Percentiles rank a stretch among this genome's conserved stretches.
Conservation (phyloP, 2,888 invertebrate genomes). For the Spisula solida region DNA sequence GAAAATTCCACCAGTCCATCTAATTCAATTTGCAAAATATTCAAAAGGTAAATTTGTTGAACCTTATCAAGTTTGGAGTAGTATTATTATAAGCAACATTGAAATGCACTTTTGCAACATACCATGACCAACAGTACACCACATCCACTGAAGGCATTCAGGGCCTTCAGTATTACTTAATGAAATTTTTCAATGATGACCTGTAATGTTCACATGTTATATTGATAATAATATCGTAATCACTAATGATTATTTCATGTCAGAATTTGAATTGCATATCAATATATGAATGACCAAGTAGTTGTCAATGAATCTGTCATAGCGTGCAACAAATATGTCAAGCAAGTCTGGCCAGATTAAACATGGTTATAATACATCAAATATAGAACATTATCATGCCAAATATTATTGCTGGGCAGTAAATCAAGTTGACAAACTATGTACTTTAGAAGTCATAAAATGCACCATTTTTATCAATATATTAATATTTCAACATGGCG, state of each 20-base stretch:
- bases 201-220: not conserved
- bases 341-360: not conserved
- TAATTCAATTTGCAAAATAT: too few relatives aligned
- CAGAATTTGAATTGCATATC: not conserved
- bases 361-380: not conserved
- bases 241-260: not conserved
- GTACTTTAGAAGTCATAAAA: not conserved
- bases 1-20: too few relatives aligned
- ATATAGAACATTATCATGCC: not conserved
- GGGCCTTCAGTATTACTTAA: too few relatives aligned
- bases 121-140: too few relatives aligned
- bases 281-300: not conserved
- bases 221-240: not conserved
- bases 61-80: too few relatives aligned
- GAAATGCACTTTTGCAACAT: too few relatives aligned
- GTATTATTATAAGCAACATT: too few relatives aligned
- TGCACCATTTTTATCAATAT: not conserved
- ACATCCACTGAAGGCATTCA: too few relatives aligned
- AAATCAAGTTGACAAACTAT: conserved; percentile 1
- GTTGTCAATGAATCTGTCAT: not conserved
- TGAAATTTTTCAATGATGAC: too few relatives aligned
- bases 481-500: not conserved
- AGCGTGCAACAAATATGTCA: not conserved
- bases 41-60: too few relatives aligned
- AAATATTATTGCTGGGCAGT: not conserved